phyloP scores from a whole-genome alignment of 2,888 invertebrate species.

The Ariolimax columbianus region DNA sequence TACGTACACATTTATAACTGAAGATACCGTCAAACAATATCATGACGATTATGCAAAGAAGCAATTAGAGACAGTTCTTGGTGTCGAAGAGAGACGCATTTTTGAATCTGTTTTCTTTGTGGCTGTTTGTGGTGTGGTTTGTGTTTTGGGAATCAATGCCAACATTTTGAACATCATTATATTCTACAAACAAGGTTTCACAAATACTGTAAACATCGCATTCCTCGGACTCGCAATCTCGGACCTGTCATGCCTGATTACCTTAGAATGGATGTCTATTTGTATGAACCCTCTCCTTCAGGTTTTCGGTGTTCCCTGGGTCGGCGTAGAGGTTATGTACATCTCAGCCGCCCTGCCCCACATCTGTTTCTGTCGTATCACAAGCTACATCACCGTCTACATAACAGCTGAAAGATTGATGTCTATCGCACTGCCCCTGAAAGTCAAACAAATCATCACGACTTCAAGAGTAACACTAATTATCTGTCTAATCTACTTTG shows the following conservation, averaged over 20 bases:
- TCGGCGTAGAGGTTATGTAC: background rate
- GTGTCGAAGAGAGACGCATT: background rate
- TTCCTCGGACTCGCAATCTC: background rate
- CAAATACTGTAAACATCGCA: background rate
- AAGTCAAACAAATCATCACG: background rate
- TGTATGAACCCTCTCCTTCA: background rate
- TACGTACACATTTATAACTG: no score
- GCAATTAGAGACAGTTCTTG: no score
- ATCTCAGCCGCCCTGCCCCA: background rate
- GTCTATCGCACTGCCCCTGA: background rate
- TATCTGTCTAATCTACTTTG: background rate
- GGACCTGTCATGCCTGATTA: background rate
- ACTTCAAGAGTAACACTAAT: background rate
- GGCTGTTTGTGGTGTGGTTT: background rate
- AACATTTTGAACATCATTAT: background rate
- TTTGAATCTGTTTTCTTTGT: constrained; percentile 7
- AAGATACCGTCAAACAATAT: no score
- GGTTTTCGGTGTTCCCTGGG: background rate
- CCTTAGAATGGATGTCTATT: background rate
- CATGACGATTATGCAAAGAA: no score
- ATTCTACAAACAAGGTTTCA: background rate
- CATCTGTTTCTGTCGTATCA: background rate
- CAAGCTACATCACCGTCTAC: background rate
- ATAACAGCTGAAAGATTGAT: background rate
- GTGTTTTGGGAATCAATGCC: background rate